Conservation (phyloP, 2,113 vertebrate species). For the Hyaena hyaena region DNA sequence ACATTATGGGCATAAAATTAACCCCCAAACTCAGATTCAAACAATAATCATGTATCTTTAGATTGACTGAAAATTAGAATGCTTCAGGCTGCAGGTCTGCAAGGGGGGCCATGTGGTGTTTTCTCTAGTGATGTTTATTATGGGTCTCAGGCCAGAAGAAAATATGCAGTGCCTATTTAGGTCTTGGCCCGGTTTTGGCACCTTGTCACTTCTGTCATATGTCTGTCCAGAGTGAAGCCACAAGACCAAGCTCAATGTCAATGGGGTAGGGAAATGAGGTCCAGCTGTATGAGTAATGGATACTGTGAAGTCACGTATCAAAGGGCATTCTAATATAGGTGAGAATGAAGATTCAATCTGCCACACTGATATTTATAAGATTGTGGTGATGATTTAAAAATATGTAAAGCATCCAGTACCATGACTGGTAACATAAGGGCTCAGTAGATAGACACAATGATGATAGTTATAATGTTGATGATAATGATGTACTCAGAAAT, state of each 20-base stretch:
- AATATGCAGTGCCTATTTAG: background rate
- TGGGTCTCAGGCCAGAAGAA: background rate
- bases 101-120: background rate
- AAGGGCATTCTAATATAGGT: background rate
- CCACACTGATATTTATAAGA: background rate
- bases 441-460: background rate
- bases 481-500: background rate
- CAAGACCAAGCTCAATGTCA: background rate
- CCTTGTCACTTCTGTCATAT: background rate
- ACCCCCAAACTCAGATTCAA: background rate
- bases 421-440: background rate
- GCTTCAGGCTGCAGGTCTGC: background rate
- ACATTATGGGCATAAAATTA: background rate
- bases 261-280: background rate
- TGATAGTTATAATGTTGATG: background rate
- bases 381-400: background rate
- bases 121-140: background rate
- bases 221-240: background rate
- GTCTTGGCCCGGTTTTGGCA: background rate
- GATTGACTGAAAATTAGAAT: background rate
- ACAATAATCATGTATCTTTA: background rate
- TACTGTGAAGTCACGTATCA: background rate
- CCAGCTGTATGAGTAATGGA: background rate
- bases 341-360: background rate
- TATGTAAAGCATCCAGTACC: background rate